phyloP scores from a whole-genome alignment of 2,113 vertebrate genomes.

The Pomatorhinus ruficollis region DNA sequence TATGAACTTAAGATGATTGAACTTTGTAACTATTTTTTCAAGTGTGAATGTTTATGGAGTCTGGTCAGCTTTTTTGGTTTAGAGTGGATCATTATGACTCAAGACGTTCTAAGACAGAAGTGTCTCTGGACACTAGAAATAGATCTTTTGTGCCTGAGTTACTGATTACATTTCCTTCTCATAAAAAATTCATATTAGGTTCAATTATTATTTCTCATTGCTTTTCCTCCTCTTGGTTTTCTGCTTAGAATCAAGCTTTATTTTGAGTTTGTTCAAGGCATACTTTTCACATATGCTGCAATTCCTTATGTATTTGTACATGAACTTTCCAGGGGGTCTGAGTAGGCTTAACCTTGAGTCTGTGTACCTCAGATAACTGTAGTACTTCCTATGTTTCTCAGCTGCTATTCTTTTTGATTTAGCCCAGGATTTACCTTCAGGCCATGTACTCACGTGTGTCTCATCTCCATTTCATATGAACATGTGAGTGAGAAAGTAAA shows the following conservation, averaged over 20 bases:
- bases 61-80: not conserved
- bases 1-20: not conserved
- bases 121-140: not conserved
- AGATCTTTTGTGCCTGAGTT: not conserved
- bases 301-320: not conserved
- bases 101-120: not conserved
- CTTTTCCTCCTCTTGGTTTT: not conserved
- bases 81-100: not conserved
- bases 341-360: not conserved
- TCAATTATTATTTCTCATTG: not conserved
- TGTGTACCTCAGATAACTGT: not conserved
- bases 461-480: not conserved
- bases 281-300: not conserved
- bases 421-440: not conserved
- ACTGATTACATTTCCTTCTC: not conserved
- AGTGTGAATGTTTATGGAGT: not conserved
- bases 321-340: not conserved
- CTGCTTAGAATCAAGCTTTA: not conserved
- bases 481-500: rapidly evolving
- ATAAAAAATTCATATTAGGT: not conserved
- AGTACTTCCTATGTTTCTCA: not conserved
- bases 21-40: not conserved
- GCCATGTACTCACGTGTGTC: rapidly evolving
- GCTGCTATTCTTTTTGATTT: not conserved
- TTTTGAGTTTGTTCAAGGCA: not conserved